Conservation (phyloP, 2,113 vertebrate species). For the Alosa alosa region DNA sequence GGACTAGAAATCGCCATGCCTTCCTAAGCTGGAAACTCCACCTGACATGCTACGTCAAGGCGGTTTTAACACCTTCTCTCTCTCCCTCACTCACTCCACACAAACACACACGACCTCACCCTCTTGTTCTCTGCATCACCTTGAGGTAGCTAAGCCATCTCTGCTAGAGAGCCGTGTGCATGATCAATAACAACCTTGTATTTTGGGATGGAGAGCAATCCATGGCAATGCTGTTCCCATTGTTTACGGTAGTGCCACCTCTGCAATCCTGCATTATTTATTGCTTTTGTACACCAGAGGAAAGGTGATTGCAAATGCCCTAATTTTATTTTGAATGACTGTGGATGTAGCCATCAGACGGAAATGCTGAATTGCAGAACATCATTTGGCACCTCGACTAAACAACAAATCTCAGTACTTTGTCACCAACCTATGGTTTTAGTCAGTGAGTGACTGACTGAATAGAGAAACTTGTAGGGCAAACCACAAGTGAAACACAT, state of each 20-base stretch:
- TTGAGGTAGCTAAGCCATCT: background rate
- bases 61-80: background rate
- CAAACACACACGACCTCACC: background rate
- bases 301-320: background rate
- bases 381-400: background rate
- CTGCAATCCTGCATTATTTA: constrained; percentile 59
- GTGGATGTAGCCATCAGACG: no score
- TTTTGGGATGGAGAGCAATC: background rate
- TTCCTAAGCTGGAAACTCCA: background rate
- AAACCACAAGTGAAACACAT: background rate
- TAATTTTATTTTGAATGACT: background rate
- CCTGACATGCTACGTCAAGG: background rate
- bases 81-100: background rate
- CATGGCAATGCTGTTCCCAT: constrained; percentile 18
- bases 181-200: background rate
- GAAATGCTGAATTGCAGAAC: background rate
- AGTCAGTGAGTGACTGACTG: background rate
- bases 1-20: background rate
- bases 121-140: background rate
- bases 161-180: background rate
- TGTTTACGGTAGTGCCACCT: constrained; percentile 33
- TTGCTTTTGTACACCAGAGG: constrained; percentile 14
- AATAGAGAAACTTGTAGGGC: background rate
- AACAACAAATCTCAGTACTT: background rate
- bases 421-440: background rate